phyloP scores from a whole-genome alignment of 2,113 vertebrate species.

The Chaetops frenatus region DNA sequence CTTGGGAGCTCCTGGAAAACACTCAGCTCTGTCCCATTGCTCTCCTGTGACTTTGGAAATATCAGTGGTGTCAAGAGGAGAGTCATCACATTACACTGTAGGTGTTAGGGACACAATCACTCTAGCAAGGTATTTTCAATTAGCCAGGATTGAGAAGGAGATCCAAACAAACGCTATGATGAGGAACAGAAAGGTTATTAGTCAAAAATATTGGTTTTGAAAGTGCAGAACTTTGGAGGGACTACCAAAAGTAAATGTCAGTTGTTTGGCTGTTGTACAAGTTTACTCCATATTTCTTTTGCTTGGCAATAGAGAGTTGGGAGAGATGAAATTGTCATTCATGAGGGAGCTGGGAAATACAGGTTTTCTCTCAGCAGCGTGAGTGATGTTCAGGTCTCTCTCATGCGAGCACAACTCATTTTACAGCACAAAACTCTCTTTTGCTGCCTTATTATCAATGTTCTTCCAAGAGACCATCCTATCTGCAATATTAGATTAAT shows the following conservation, averaged over 20 bases:
- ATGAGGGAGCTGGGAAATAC: background rate
- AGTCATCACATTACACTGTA: background rate
- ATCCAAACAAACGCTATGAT: background rate
- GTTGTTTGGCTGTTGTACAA: background rate
- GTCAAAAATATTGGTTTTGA: conserved; percentile 22
- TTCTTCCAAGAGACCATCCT: background rate
- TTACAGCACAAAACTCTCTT: background rate
- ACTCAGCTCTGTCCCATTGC: background rate
- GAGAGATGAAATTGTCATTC: background rate
- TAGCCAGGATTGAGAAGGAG: background rate
- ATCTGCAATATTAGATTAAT: background rate
- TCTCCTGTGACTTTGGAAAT: background rate
- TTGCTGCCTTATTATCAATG: background rate
- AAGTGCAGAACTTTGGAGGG: background rate
- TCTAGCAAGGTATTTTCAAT: background rate
- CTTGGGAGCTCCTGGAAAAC: background rate
- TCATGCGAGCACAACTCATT: background rate
- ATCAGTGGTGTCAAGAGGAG: background rate
- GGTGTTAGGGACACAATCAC: background rate
- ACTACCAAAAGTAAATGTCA: background rate
- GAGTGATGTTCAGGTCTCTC: background rate
- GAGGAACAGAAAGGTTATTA: background rate
- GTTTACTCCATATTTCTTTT: background rate
- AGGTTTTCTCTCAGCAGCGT: background rate
- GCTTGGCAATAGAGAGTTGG: background rate